Conservation (phyloP, 1,140 invertebrate species). For the Macrotrachela quadricornifera region DNA sequence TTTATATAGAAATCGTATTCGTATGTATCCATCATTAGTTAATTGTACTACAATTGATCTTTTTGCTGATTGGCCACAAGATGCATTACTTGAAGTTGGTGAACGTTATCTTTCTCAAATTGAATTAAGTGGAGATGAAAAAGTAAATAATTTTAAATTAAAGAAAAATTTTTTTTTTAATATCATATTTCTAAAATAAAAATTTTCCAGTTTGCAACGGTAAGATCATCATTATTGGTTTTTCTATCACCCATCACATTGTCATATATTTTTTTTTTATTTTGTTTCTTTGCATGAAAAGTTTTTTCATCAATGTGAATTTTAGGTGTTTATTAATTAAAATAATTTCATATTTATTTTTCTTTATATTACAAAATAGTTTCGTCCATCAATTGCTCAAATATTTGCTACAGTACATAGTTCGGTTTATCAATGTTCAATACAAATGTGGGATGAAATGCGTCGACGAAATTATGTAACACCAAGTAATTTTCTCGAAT, state of each 20-base stretch:
- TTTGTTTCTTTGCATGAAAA: background rate
- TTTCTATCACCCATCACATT: background rate
- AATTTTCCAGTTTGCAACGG: background rate
- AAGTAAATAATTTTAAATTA: conserved; percentile 2
- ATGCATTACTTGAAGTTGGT: conserved; percentile 56
- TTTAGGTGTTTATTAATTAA: background rate
- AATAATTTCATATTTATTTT: background rate
- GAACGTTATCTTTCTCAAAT: conserved; percentile 24
- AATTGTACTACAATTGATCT: conserved; percentile 68
- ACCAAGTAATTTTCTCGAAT: conserved; percentile 57
- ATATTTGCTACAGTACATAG: conserved; percentile 55
- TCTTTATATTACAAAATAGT: background rate
- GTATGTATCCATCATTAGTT: conserved; percentile 59
- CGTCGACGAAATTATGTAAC: conserved; percentile 62
- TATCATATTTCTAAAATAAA: background rate
- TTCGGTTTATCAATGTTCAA: conserved; percentile 42
- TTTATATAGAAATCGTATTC: conserved; percentile 44
- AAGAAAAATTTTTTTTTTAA: background rate
- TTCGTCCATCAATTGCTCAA: conserved; percentile 37
- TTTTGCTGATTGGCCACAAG: conserved; percentile 61
- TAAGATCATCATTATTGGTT: no score
- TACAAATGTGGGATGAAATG: conserved; percentile 48
- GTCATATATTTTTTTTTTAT: background rate
- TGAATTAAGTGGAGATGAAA: conserved; percentile 8
- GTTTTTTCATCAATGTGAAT: background rate